Percentiles rank a stretch among this genome's conserved stretches.
phyloP scores from a whole-genome alignment of 2,797 vertebrate species.

The Lepus townsendii region DNA sequence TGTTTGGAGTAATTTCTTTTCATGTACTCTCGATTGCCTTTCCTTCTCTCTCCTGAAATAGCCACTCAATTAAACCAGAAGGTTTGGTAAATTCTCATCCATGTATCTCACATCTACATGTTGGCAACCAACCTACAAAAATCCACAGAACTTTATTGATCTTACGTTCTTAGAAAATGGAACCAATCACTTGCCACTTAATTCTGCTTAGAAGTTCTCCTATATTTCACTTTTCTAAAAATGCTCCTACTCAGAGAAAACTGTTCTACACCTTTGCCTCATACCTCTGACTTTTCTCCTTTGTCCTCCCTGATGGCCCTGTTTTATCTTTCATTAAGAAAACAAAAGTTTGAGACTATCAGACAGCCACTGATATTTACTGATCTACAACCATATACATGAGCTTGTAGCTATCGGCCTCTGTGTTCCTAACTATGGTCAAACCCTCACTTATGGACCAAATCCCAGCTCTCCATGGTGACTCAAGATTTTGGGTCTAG shows the following conservation, averaged over 20 bases:
- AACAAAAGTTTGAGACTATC: neutral
- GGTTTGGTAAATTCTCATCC: neutral
- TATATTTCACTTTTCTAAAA: neutral
- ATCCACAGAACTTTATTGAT: neutral
- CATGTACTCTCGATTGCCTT: neutral
- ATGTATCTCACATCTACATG: neutral
- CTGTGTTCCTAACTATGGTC: neutral
- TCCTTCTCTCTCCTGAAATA: neutral
- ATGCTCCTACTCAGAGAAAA: neutral
- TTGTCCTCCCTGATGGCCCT: neutral
- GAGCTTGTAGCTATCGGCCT: neutral
- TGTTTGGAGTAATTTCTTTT: neutral
- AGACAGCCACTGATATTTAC: neutral
- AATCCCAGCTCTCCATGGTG: neutral
- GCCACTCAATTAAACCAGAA: neutral
- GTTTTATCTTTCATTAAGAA: neutral
- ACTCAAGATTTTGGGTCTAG: neutral
- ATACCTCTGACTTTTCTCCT: neutral
- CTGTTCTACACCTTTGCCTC: neutral
- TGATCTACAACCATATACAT: neutral
- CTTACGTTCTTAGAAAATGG: neutral
- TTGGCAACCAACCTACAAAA: neutral
- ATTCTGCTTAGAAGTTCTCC: neutral
- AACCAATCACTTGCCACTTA: neutral
- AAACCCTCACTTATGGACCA: neutral